Evolutionary conservation across 2,888 invertebrate genomes (phyloP).

Genomic region (Blastobasis adustella): DNA sequence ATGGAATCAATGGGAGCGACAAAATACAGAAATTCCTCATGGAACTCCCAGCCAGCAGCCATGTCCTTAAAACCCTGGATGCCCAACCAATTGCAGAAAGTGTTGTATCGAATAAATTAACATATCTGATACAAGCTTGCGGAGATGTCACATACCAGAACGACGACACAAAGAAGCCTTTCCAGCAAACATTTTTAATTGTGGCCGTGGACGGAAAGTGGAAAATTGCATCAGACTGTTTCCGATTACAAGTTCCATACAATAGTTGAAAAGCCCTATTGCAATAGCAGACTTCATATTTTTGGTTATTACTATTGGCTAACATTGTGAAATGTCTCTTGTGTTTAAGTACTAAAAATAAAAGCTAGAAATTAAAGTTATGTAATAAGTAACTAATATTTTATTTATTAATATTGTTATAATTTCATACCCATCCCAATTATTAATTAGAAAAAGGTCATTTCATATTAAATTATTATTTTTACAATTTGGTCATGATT

Average conservation of each 20-base stretch:
- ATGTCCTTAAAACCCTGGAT: slow-evolving; percentile 85
- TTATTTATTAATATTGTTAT: no score
- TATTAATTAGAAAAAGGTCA: no score
- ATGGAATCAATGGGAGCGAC: slow-evolving; percentile 85
- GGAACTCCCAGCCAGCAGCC: slow-evolving; percentile 87
- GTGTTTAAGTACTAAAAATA: no score
- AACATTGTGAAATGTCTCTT: no score
- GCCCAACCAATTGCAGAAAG: slow-evolving; percentile 88
- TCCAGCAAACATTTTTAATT: slow-evolving; percentile 90
- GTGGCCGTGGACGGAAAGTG: slow-evolving; percentile 92
- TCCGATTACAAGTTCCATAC: slow-evolving; percentile 82
- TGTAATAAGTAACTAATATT: no score
- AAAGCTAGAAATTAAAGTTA: no score
- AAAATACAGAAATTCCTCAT: slow-evolving; percentile 90
- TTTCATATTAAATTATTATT: no score
- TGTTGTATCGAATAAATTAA: slow-evolving; percentile 84
- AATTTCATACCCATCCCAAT: no score
- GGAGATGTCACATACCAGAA: slow-evolving; percentile 86
- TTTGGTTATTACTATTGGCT: not conserved
- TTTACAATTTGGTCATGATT: no score
- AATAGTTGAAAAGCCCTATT: slow-evolving; percentile 9
- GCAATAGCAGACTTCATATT: no score
- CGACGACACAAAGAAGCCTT: slow-evolving; percentile 76
- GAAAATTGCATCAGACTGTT: slow-evolving; percentile 94
- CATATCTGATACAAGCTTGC: slow-evolving; percentile 88